A percentile compares a stretch with the other conserved stretches of the same genome.
These are phyloP conservation scores for Seriola rivoliana DNA, from an alignment of 2,113 vertebrate genomes.

Conservation along the genomic window DNA sequence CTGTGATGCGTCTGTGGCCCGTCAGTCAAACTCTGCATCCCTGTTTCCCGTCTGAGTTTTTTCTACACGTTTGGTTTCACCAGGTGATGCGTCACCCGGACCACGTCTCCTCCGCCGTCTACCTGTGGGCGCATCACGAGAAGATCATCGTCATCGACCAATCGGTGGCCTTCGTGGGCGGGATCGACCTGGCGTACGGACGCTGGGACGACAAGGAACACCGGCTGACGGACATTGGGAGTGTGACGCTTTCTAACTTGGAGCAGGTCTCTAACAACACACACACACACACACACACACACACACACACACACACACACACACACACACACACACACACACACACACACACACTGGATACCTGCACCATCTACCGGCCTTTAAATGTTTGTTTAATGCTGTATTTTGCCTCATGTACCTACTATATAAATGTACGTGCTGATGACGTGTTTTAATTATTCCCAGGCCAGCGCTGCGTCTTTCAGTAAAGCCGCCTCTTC, in stretches of 20 bases:
- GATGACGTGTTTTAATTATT: background rate
- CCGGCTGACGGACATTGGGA: conserved; percentile 94
- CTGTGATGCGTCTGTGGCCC: no score
- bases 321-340: no score
- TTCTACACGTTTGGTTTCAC: background rate
- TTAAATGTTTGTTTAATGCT: no score
- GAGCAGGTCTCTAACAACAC: conserved; percentile 49
- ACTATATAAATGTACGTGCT: no score
- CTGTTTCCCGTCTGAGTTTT: background rate
- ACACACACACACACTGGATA: no score
- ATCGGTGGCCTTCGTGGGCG: conserved; percentile 94
- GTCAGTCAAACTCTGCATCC: no score
- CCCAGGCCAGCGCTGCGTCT: conserved; percentile 38
- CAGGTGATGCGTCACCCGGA: conserved; percentile 98
- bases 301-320: no score
- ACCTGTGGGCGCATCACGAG: conserved; percentile 98
- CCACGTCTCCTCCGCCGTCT: conserved; percentile 94
- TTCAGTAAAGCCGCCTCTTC: background rate
- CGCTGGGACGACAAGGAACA: conserved; percentile 96
- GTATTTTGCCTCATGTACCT: no score
- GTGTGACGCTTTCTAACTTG: conserved; percentile 86
- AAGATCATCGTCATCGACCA: conserved; percentile 95
- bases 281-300: conserved; percentile 7
- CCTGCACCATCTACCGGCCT: no score
- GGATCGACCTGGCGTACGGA: conserved; percentile 96